Percentiles rank a stretch among this genome's conserved stretches.
Evolutionary conservation across 2,888 invertebrate genomes (phyloP).

Genomic region (Deilephila porcellus): DNA sequence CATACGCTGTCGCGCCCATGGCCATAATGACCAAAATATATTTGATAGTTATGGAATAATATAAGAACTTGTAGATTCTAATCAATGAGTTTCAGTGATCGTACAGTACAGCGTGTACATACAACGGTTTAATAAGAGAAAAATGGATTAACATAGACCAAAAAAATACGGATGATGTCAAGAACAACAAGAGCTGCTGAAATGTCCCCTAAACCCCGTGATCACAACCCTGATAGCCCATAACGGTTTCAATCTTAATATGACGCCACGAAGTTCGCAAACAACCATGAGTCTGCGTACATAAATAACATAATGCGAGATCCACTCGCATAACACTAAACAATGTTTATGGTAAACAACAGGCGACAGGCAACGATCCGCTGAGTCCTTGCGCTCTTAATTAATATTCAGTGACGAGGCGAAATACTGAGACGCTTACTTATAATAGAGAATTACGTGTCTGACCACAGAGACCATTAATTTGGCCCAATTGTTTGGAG

Average conservation of each 20-base stretch:
- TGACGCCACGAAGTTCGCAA: conserved; percentile 68
- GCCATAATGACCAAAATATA: conserved; percentile 44
- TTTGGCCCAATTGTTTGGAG: conserved; percentile 60
- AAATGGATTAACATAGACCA: too few species aligned
- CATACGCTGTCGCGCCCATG: background rate
- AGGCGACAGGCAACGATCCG: conserved; percentile 54
- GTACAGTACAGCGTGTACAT: too few species aligned
- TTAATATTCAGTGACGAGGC: conserved; percentile 79
- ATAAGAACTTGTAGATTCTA: conserved; percentile 58
- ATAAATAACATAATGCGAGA: conserved; percentile 64
- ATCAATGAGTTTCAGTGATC: too few species aligned
- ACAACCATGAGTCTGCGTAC: conserved; percentile 68
- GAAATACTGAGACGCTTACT: conserved; percentile 53
- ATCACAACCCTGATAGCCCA: conserved; percentile 75
- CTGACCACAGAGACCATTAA: conserved; percentile 54
- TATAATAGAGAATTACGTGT: conserved; percentile 48
- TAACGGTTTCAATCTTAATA: conserved; percentile 71
- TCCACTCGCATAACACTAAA: conserved; percentile 63
- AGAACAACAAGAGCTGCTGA: too few species aligned
- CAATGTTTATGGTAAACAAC: conserved; percentile 69
- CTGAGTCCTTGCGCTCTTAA: conserved; percentile 64
- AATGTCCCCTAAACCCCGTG: conserved; percentile 59
- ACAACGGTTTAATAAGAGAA: too few species aligned
- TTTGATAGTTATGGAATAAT: conserved; percentile 65
- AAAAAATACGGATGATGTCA: too few species aligned